Conservation (phyloP, 64 coral and sea anemone genomes). For the Astreopora myriophthalma region DNA sequence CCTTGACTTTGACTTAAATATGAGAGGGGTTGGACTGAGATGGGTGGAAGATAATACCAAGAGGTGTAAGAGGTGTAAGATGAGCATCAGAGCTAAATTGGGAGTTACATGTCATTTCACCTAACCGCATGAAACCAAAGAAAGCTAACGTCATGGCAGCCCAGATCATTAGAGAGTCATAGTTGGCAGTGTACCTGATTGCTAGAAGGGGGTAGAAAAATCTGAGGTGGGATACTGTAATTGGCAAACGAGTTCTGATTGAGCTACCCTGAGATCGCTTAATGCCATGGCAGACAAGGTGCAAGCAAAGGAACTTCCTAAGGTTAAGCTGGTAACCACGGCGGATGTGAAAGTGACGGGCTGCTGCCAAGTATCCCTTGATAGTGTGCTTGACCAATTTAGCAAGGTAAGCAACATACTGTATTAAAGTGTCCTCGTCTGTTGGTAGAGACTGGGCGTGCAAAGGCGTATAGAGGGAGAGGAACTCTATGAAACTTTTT, state of each 20-base stretch:
- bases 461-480: background rate
- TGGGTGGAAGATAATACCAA: background rate
- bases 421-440: background rate
- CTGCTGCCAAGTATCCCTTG: constrained; percentile 22
- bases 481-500: background rate
- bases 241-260: background rate
- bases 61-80: background rate
- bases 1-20: background rate
- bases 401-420: constrained; percentile 6
- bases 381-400: background rate
- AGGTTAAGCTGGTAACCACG: background rate
- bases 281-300: constrained; percentile 9
- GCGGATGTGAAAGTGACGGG: background rate
- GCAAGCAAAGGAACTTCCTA: constrained; percentile 11
- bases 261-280: constrained; percentile 17
- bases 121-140: constrained; percentile 53
- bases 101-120: constrained; percentile 64
- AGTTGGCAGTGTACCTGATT: background rate
- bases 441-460: background rate
- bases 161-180: constrained; percentile 60
- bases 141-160: constrained; percentile 54
- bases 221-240: constrained; percentile 16
- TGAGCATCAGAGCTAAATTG: background rate
- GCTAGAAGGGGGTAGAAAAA: constrained; percentile 4
- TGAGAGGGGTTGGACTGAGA: background rate